A percentile compares a stretch with the other conserved stretches of the same genome.
These are phyloP conservation scores for Mellivora capensis DNA, from an alignment of 2,113 vertebrate genomes.

Conservation along the genomic window DNA sequence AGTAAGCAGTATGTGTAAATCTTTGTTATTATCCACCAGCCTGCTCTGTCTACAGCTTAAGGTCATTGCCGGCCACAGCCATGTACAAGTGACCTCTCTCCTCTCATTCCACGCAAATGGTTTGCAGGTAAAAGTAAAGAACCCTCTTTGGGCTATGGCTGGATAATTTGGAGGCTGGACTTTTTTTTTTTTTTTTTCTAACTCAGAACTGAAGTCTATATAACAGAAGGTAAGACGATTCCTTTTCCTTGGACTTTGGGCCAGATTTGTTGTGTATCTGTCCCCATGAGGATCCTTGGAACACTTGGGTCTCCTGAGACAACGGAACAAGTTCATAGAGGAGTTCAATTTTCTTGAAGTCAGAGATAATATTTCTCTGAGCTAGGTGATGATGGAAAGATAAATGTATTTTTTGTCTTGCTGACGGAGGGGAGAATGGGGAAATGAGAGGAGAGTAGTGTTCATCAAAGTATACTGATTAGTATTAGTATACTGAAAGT, in stretches of 20 bases:
- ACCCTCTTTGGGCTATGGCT: not conserved
- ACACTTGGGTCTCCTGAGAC: conserved; percentile 4
- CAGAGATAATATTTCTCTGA: conserved; percentile 39
- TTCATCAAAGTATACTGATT: not conserved
- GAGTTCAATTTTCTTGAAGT: conserved; percentile 19
- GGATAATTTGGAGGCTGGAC: not conserved
- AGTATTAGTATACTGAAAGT: no score
- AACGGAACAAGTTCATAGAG: conserved; percentile 26
- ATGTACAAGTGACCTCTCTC: conserved; percentile 42
- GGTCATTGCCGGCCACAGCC: not conserved
- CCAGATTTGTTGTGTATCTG: not conserved
- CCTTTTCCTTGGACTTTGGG: conserved; percentile 34
- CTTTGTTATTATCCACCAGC: conserved; percentile 3
- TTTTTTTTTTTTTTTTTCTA: not conserved
- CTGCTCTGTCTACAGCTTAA: not conserved
- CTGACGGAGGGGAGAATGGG: conserved; percentile 17
- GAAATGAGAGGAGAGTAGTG: conserved; percentile 13
- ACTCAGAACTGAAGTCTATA: conserved; percentile 34
- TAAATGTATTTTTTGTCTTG: not conserved
- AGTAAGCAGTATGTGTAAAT: not conserved
- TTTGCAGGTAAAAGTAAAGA: conserved; percentile 33
- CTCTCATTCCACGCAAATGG: conserved; percentile 27
- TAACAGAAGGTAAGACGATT: conserved; percentile 30
- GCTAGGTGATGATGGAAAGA: conserved; percentile 43
- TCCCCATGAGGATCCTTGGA: not conserved